Conservation (phyloP, 1,140 invertebrate genomes). For the Stegodyphus mimosarum region DNA sequence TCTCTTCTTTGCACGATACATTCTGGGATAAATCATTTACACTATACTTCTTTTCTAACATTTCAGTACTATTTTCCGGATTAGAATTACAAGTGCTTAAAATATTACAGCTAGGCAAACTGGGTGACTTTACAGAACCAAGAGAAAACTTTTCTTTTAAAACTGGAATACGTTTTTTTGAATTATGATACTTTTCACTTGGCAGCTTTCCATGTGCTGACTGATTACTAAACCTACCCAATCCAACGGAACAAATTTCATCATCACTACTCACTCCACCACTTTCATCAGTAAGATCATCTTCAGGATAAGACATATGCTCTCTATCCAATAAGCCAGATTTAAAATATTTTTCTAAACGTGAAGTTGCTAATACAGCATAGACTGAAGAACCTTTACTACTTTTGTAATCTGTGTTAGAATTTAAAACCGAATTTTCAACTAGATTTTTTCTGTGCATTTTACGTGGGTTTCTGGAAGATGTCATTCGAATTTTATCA, state of each 20-base stretch:
- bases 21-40: background rate
- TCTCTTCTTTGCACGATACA: background rate
- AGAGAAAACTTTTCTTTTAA: background rate
- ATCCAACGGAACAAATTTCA: background rate
- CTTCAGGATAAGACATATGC: constrained; percentile 54
- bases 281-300: constrained; percentile 76
- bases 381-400: constrained; percentile 28
- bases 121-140: background rate
- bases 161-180: background rate
- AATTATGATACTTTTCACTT: background rate
- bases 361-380: constrained; percentile 77
- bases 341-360: constrained; percentile 90
- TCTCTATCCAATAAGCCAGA: constrained; percentile 86
- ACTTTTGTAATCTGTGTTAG: constrained; percentile 14
- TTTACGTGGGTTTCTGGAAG: constrained; percentile 31
- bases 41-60: background rate
- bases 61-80: background rate
- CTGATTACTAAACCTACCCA: constrained; percentile 17
- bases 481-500: constrained; percentile 34
- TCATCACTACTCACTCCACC: constrained; percentile 77
- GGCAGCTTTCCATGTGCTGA: background rate
- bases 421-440: background rate
- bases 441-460: constrained; percentile 11
- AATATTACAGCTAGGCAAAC: background rate
- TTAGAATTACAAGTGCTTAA: background rate